A percentile compares a stretch with the other conserved stretches of the same genome.
phyloP scores from a whole-genome alignment of 1,140 invertebrate genomes.

The Brachionus rotundiformis region DNA sequence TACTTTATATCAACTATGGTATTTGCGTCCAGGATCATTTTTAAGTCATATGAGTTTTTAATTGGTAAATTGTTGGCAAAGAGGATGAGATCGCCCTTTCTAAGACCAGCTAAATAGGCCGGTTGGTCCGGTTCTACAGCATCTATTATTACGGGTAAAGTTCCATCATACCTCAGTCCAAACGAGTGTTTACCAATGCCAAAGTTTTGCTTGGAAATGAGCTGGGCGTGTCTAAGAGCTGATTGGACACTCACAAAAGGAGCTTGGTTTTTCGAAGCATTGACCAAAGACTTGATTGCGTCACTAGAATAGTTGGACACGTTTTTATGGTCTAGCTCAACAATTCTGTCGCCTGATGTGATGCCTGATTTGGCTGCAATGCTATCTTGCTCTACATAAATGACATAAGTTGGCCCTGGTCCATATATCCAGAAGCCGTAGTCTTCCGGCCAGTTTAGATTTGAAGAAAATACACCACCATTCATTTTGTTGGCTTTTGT shows the following conservation, averaged over 20 bases:
- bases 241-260: conserved; percentile 29
- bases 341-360: conserved; percentile 60
- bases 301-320: conserved; percentile 58
- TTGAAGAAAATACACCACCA: neutral
- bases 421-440: conserved; percentile 63
- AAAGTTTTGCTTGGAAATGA: neutral
- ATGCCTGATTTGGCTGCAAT: conserved; percentile 59
- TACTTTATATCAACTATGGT: neutral
- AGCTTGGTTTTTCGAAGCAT: neutral
- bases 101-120: neutral
- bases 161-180: neutral
- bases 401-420: conserved; percentile 60
- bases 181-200: neutral
- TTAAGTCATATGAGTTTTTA: neutral
- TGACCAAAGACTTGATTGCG: conserved; percentile 53
- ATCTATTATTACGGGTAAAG: neutral
- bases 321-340: conserved; percentile 61
- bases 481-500: neutral
- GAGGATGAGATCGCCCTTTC: neutral
- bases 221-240: neutral
- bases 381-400: conserved; percentile 59
- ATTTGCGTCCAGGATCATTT: neutral
- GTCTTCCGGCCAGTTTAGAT: conserved; percentile 58
- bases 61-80: neutral
- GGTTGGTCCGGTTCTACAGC: neutral